Evolutionary conservation across 2,113 vertebrate genomes (phyloP).

Genomic region (Malurus elegans): DNA sequence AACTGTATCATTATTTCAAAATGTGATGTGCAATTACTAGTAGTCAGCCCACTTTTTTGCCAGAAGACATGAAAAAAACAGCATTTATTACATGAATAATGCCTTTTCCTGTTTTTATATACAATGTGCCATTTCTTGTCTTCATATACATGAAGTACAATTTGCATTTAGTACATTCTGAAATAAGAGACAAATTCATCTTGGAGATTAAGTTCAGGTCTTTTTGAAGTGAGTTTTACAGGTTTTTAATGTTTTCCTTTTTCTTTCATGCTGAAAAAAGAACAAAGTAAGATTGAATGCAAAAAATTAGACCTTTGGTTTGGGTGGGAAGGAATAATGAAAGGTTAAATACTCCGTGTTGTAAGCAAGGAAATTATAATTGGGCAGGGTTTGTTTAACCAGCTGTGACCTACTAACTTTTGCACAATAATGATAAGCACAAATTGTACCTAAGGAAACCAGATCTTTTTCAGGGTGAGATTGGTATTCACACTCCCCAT

Average conservation of each 20-base stretch:
- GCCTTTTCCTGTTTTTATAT: background rate
- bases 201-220: background rate
- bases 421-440: slow-evolving; percentile 4
- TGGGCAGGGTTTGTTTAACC: background rate
- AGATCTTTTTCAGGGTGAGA: background rate
- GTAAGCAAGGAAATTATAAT: background rate
- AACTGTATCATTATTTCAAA: background rate
- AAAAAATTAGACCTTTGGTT: background rate
- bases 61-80: background rate
- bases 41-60: background rate
- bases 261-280: background rate
- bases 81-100: slow-evolving; percentile 9
- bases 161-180: background rate
- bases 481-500: background rate
- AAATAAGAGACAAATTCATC: background rate
- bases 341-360: background rate
- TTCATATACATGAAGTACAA: background rate
- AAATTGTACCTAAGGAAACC: background rate
- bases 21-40: background rate
- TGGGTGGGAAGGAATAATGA: background rate
- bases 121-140: background rate
- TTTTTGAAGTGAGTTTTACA: slow-evolving; percentile 12
- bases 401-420: background rate
- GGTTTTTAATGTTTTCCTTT: background rate
- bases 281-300: background rate